phyloP scores from a whole-genome alignment of 2,888 invertebrate species.

The Hypolimnas misippus region DNA sequence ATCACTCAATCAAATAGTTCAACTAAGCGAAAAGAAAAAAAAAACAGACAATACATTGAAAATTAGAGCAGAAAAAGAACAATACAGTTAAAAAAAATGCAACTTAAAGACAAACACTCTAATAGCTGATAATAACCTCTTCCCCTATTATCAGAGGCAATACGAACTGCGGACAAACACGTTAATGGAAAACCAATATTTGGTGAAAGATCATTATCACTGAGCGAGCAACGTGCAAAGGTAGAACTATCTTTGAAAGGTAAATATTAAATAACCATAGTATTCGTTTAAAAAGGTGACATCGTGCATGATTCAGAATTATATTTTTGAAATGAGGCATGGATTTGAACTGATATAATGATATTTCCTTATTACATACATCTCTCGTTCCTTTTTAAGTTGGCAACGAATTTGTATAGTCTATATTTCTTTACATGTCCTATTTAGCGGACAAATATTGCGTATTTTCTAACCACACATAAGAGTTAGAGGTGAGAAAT shows the following conservation, averaged over 20 bases:
- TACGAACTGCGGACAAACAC: conserved; percentile 41
- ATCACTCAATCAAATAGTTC: no score
- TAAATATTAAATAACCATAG: conserved; percentile 20
- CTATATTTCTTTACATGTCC: no score
- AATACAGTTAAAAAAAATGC: no score
- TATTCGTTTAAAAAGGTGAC: conserved; percentile 7
- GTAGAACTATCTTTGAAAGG: conserved; percentile 22
- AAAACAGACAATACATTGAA: neutral
- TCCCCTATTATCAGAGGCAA: conserved; percentile 31
- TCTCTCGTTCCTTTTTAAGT: no score
- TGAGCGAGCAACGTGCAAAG: conserved; percentile 34
- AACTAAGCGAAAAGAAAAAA: no score
- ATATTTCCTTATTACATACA: no score
- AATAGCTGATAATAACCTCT: conserved; percentile 32
- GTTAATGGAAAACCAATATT: conserved; percentile 49
- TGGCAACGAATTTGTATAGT: no score
- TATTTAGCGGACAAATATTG: no score
- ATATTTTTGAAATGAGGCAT: no score
- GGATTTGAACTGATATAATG: no score
- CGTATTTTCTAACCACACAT: no score
- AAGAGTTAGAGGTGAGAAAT: no score
- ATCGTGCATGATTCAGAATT: neutral
- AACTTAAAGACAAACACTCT: conserved; percentile 9
- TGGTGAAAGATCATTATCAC: conserved; percentile 40
- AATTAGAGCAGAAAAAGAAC: neutral